Conservation (phyloP, 2,888 invertebrate species). For the Folsomia candida region DNA sequence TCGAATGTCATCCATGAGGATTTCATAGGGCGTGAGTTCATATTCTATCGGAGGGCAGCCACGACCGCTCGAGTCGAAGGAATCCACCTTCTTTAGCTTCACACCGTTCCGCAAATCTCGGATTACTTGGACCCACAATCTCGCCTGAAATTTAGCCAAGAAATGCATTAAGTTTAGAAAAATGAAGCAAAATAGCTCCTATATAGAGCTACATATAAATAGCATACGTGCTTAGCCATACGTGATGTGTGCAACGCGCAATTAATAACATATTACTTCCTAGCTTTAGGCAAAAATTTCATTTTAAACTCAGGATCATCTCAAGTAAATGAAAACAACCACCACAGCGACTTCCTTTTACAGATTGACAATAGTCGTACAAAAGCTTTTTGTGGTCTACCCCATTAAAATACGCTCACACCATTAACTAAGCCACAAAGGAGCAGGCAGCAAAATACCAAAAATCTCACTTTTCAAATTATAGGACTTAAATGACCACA, state of each 20-base stretch:
- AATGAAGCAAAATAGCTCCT: no score
- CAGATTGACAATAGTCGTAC: neutral
- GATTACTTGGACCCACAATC: slow-evolving; percentile 94
- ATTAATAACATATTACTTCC: neutral
- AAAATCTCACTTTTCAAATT: neutral
- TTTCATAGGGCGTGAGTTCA: slow-evolving; percentile 93
- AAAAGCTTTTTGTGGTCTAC: neutral
- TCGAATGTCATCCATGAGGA: slow-evolving; percentile 92
- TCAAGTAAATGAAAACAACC: neutral
- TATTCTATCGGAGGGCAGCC: slow-evolving; percentile 79
- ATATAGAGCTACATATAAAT: no score
- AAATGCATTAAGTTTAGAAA: no score
- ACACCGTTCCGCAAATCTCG: slow-evolving; percentile 87
- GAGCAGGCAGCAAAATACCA: neutral
- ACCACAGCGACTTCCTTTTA: neutral
- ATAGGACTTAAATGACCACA: neutral
- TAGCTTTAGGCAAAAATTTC: neutral
- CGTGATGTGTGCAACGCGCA: no score
- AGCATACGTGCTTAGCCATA: no score
- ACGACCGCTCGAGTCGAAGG: slow-evolving; percentile 54
- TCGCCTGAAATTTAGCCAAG: slow-evolving; percentile 64
- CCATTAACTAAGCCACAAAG: neutral
- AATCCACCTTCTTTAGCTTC: slow-evolving; percentile 81
- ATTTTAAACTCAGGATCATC: neutral
- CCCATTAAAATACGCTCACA: neutral